phyloP scores from a whole-genome alignment of 2,797 vertebrate species.

The Chelon auratus region DNA sequence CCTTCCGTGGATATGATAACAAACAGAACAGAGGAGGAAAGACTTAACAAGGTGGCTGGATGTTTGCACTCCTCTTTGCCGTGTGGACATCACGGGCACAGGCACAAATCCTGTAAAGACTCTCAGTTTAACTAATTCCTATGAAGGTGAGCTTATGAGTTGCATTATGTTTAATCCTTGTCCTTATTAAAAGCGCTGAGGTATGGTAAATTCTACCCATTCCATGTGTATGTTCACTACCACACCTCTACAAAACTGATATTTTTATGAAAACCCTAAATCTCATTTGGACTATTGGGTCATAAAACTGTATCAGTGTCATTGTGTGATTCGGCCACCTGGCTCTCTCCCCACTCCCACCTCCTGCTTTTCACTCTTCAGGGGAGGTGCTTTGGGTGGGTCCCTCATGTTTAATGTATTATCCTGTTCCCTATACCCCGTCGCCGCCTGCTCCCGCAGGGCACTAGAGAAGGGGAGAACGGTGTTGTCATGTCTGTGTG shows the following conservation, averaged over 20 bases:
- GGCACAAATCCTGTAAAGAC: constrained; percentile 6
- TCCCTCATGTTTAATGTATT: constrained; percentile 78
- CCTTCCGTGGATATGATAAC: constrained; percentile 42
- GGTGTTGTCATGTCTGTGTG: constrained; percentile 14
- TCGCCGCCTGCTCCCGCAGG: constrained; percentile 46
- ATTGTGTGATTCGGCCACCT: constrained; percentile 40
- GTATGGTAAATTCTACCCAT: background rate
- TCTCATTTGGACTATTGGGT: constrained; percentile 1
- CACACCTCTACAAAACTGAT: background rate
- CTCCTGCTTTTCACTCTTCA: constrained; percentile 53
- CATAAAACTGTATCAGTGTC: constrained; percentile 15
- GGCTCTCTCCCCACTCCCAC: constrained; percentile 56
- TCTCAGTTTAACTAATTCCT: constrained; percentile 26
- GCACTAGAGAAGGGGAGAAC: constrained; percentile 29
- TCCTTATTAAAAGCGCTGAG: background rate
- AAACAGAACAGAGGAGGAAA: constrained; percentile 54
- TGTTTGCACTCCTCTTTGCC: constrained; percentile 33
- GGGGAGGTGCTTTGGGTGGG: constrained; percentile 79
- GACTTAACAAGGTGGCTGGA: constrained; percentile 35
- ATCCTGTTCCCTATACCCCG: constrained; percentile 65
- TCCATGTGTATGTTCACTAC: too few species aligned
- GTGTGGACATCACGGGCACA: constrained; percentile 29
- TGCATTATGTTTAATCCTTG: constrained; percentile 1
- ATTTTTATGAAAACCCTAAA: background rate
- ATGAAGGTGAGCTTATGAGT: constrained; percentile 10